These are phyloP conservation scores for Chrysaora quinquecirrha DNA, from an alignment of 30 jellyfish, hydroid and myxozoan genomes.

Conservation along the genomic window DNA sequence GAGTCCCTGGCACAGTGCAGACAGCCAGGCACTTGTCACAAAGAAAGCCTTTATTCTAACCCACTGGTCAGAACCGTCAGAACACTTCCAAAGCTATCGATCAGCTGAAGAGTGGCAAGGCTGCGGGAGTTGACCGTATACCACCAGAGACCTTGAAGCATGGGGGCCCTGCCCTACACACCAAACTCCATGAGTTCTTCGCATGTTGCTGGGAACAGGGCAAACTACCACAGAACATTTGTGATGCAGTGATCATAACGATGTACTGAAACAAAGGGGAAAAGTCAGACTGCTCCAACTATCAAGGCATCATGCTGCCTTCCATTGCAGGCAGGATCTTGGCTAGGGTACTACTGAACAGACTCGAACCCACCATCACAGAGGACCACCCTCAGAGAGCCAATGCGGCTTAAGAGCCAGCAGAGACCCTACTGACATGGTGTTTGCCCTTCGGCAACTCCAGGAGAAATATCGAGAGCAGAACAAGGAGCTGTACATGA, in stretches of 20 bases:
- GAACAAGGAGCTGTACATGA: background rate
- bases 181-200: constrained; percentile 13
- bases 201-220: too few relatives aligned
- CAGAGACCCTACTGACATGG: background rate
- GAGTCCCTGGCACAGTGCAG: too few relatives aligned
- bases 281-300: background rate
- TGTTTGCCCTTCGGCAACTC: background rate
- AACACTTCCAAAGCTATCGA: background rate
- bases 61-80: background rate
- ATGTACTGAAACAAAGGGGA: background rate
- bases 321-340: too few relatives aligned
- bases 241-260: constrained; percentile 2
- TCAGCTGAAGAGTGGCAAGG: constrained; percentile 3
- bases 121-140: constrained; percentile 17
- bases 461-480: background rate
- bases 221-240: background rate
- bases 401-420: background rate
- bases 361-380: too few relatives aligned
- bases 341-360: too few relatives aligned
- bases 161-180: background rate
- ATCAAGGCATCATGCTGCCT: background rate
- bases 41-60: too few relatives aligned
- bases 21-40: too few relatives aligned
- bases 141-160: constrained; percentile 17
- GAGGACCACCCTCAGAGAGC: too few relatives aligned